phyloP scores from a whole-genome alignment of 2,113 vertebrate genomes.

The Hypanus sabinus region DNA sequence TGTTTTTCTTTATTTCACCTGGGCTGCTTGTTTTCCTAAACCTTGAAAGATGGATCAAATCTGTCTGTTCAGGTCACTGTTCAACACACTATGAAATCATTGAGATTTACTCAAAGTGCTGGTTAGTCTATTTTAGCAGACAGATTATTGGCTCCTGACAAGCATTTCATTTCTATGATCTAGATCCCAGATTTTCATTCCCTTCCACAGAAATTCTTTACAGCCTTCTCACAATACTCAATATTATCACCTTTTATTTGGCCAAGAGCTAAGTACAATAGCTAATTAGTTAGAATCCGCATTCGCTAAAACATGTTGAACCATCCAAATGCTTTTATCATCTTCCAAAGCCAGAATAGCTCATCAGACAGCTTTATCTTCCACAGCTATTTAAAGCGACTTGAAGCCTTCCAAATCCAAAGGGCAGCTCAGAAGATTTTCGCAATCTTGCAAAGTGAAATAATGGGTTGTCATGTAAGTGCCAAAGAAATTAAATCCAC shows the following conservation, averaged over 20 bases:
- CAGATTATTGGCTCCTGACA: slow-evolving; percentile 33
- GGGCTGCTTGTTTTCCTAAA: not conserved
- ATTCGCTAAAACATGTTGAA: slow-evolving; percentile 13
- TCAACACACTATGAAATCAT: slow-evolving; percentile 37
- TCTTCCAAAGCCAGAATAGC: slow-evolving; percentile 28
- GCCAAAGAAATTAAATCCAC: not conserved
- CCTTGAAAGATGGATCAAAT: slow-evolving; percentile 34
- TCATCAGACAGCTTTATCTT: slow-evolving; percentile 33
- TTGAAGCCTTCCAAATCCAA: not conserved
- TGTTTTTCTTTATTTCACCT: slow-evolving; percentile 29
- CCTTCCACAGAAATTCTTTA: not conserved
- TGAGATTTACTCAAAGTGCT: slow-evolving; percentile 28
- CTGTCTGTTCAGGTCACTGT: slow-evolving; percentile 19
- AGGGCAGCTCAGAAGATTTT: slow-evolving; percentile 10
- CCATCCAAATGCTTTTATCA: slow-evolving; percentile 21
- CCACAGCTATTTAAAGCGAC: slow-evolving; percentile 9
- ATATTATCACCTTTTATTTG: not conserved
- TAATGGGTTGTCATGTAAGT: not conserved
- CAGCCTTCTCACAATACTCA: not conserved
- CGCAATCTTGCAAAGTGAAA: not conserved
- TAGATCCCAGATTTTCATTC: not conserved
- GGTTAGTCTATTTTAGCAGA: not conserved
- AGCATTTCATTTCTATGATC: slow-evolving; percentile 33
- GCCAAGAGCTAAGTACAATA: not conserved
- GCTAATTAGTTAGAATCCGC: not conserved